Evolutionary conservation across 1,140 invertebrate species (phyloP).

Genomic region (Eurytemora carolleeae): DNA sequence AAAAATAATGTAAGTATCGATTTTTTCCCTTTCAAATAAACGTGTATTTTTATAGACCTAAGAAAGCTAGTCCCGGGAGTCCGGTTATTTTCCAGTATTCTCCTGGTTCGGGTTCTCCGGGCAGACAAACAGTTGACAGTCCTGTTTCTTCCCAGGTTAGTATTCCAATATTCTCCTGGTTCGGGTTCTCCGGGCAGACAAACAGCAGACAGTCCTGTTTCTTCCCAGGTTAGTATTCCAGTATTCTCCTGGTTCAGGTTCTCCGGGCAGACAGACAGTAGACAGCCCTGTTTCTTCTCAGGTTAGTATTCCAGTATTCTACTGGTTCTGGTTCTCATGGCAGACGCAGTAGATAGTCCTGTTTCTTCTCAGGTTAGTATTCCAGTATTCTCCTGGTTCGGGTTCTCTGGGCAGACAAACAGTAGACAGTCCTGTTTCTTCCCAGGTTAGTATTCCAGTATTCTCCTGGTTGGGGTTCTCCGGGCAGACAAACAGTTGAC

Average conservation of each 20-base stretch:
- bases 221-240: not conserved
- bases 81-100: not conserved
- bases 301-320: too few species aligned
- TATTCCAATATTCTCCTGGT: not conserved
- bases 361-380: not conserved
- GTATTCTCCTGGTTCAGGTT: not conserved
- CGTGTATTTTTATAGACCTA: not conserved
- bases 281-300: not conserved
- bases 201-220: too few species aligned
- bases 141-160: not conserved
- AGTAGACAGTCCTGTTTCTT: too few species aligned
- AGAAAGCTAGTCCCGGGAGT: not conserved
- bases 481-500: too few species aligned
- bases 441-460: too few species aligned
- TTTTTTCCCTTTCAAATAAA: not conserved
- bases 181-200: not conserved
- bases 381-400: too few species aligned
- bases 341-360: not conserved
- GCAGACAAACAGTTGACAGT: not conserved
- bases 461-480: too few species aligned
- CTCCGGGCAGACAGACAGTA: not conserved
- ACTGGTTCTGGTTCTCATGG: too few species aligned
- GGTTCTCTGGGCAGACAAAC: too few species aligned
- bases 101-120: not conserved
- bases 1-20: not conserved